Percentiles rank a stretch among this genome's conserved stretches.
These are phyloP conservation scores for Stichopus chloronotus DNA, from an alignment of 35 echinoderm and acorn worm genomes.

Conservation along the genomic window DNA sequence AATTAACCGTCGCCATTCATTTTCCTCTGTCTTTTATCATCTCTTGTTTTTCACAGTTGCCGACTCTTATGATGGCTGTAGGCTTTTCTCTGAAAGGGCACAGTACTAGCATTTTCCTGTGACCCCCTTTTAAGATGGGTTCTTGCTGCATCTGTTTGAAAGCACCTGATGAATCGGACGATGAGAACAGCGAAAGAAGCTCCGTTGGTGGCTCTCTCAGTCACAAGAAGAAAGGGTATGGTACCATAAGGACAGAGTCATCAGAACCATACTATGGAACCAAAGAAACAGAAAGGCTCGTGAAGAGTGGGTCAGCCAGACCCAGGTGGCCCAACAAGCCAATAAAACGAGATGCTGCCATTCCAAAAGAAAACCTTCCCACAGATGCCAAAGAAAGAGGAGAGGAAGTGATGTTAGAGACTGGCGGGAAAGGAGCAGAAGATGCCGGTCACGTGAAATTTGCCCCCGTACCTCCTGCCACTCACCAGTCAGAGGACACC, in stretches of 20 bases:
- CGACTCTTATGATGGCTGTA: not conserved
- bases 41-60: not conserved
- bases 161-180: not conserved
- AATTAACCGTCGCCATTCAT: too few relatives aligned
- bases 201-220: not conserved
- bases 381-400: not conserved
- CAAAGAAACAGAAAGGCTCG: slow-evolving; percentile 9
- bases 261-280: not conserved
- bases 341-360: not conserved
- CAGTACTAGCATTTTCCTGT: not conserved
- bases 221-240: not conserved
- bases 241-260: slow-evolving; percentile 1
- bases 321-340: not conserved
- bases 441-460: slow-evolving; percentile 1
- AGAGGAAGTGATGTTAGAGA: not conserved
- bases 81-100: not conserved
- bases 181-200: not conserved
- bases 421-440: not conserved
- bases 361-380: slow-evolving; percentile 27
- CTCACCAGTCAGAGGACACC: not conserved
- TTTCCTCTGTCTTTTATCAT: not conserved
- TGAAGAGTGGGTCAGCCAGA: not conserved
- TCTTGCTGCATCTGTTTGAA: slow-evolving; percentile 16
- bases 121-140: not conserved
- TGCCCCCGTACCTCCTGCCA: not conserved